phyloP scores from a whole-genome alignment of 1,140 invertebrate genomes.

The Acromyrmex heyeri region DNA sequence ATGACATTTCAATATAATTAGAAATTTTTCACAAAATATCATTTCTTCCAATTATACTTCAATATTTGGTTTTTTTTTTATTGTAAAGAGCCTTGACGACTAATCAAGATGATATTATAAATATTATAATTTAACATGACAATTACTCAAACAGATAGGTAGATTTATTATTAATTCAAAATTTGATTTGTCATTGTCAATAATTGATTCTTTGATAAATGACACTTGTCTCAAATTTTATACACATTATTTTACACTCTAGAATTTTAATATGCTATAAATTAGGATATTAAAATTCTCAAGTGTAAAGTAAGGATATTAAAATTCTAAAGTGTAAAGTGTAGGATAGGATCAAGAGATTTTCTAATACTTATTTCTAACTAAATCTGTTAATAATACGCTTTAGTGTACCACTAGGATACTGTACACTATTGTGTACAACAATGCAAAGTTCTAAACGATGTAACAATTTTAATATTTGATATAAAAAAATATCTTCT shows the following conservation, averaged over 20 bases:
- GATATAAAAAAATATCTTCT: background rate
- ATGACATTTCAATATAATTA: too few relatives aligned
- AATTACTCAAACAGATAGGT: background rate
- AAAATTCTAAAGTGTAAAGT: too few relatives aligned
- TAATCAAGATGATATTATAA: background rate
- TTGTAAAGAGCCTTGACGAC: background rate
- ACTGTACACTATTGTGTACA: background rate
- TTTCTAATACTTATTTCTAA: background rate
- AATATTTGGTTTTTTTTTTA: background rate
- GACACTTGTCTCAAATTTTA: background rate
- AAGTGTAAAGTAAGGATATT: too few relatives aligned
- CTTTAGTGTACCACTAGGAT: background rate
- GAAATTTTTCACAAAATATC: too few relatives aligned
- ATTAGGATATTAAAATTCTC: background rate
- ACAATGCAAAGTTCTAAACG: background rate
- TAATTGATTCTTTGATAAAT: slow-evolving; percentile 2
- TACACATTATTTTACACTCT: background rate
- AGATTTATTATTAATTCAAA: background rate
- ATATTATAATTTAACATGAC: background rate
- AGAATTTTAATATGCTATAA: background rate
- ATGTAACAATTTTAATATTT: background rate
- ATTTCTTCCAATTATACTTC: background rate
- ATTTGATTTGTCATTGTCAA: background rate
- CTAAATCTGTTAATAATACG: background rate
- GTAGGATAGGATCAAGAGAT: background rate